A percentile compares a stretch with the other conserved stretches of the same genome.
Conservation (phyloP, 2,888 invertebrate genomes). For the Leptinotarsa haldemani region DNA sequence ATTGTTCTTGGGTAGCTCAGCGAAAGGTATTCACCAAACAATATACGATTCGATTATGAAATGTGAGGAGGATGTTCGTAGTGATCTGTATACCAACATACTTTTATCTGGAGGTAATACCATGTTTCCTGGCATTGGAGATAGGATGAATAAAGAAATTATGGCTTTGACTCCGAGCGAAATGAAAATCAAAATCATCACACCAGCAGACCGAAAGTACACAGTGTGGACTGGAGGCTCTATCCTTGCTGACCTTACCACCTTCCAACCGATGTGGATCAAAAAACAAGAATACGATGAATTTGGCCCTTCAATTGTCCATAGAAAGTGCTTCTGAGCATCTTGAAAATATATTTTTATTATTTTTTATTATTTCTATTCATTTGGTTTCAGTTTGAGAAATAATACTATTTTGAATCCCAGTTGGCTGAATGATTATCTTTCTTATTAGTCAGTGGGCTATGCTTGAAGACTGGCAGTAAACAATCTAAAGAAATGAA, state of each 20-base stretch:
- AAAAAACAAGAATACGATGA: conserved; percentile 98
- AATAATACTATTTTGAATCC: too few relatives aligned
- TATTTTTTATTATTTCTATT: too few relatives aligned
- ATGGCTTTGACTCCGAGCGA: conserved; percentile 91
- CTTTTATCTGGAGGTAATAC: conserved; percentile 94
- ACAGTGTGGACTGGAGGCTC: conserved; percentile 99
- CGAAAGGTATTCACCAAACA: conserved; percentile 93
- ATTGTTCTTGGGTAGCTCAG: conserved; percentile 92
- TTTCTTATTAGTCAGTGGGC: too few relatives aligned
- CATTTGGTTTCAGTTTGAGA: too few relatives aligned
- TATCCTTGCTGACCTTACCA: conserved; percentile 91
- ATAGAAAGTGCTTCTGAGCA: conserved; percentile 95
- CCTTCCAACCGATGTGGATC: conserved; percentile 97
- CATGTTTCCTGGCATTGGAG: conserved; percentile 96
- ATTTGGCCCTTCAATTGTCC: conserved; percentile 95
- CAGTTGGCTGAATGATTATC: too few relatives aligned
- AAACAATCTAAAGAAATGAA: too few relatives aligned
- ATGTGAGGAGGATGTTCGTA: conserved; percentile 95
- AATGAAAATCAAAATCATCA: conserved; percentile 95
- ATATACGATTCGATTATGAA: conserved; percentile 98
- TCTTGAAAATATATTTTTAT: conserved; percentile 48
- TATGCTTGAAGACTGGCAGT: too few relatives aligned
- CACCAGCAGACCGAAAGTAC: conserved; percentile 97
- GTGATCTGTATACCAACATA: conserved; percentile 93
- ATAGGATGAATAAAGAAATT: conserved; percentile 98